These are phyloP conservation scores for Athripsodes cinereus DNA, from an alignment of 2,888 invertebrate genomes.

Conservation along the genomic window DNA sequence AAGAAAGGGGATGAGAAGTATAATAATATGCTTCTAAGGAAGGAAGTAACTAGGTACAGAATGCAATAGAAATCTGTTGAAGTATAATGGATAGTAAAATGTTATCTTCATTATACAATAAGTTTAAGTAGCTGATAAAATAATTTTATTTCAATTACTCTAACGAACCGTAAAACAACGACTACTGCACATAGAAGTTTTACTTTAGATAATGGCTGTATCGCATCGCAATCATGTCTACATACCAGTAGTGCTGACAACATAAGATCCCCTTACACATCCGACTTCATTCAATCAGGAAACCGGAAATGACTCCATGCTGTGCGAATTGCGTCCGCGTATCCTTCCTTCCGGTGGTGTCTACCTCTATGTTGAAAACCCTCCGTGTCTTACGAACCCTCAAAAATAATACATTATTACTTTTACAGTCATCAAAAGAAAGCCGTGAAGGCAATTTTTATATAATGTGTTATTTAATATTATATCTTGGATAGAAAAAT, in stretches of 20 bases:
- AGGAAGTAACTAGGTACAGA: too few species aligned
- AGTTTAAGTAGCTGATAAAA: too few species aligned
- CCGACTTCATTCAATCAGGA: slow-evolving; percentile 27
- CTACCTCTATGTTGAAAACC: slow-evolving; percentile 1
- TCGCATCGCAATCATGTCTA: slow-evolving; percentile 7
- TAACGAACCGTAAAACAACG: not conserved
- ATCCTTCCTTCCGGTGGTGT: slow-evolving; percentile 13
- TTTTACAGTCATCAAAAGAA: too few species aligned
- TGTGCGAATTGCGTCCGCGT: slow-evolving; percentile 25
- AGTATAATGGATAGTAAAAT: too few species aligned
- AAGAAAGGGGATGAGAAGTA: too few species aligned
- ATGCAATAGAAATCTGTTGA: too few species aligned
- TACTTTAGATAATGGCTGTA: slow-evolving; percentile 5
- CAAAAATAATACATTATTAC: too few species aligned
- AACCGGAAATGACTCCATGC: slow-evolving; percentile 27
- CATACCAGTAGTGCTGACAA: slow-evolving; percentile 7
- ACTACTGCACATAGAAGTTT: not conserved
- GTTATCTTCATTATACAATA: too few species aligned
- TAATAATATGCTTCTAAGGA: too few species aligned
- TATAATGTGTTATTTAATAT: too few species aligned
- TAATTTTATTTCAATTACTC: not conserved
- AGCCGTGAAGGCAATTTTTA: too few species aligned
- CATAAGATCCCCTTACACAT: slow-evolving; percentile 20
- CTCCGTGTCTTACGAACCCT: not conserved
- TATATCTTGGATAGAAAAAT: too few species aligned